A percentile compares a stretch with the other conserved stretches of the same genome.
Evolutionary conservation across 2,888 invertebrate species (phyloP).

Genomic region (Pammene aurita): DNA sequence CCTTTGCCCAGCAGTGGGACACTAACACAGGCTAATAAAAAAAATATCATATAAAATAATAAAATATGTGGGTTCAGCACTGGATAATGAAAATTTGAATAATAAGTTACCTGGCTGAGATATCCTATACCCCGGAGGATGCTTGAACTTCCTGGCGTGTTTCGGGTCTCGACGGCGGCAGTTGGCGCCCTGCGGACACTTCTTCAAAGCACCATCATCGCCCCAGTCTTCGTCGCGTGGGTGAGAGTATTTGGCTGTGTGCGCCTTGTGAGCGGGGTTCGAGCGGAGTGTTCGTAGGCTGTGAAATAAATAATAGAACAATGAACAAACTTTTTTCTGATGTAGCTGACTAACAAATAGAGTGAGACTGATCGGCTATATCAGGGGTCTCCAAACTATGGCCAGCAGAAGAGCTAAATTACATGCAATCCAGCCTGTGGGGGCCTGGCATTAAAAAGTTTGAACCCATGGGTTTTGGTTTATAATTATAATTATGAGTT

Average conservation of each 20-base stretch:
- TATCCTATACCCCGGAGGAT: constrained; percentile 59
- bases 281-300: constrained; percentile 68
- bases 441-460: too few relatives aligned
- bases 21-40: too few relatives aligned
- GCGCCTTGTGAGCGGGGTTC: constrained; percentile 82
- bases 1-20: too few relatives aligned
- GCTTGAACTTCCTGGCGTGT: constrained; percentile 81
- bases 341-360: too few relatives aligned
- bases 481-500: too few relatives aligned
- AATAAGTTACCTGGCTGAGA: neutral
- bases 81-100: neutral
- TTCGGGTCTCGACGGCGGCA: constrained; percentile 84
- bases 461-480: too few relatives aligned
- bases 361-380: too few relatives aligned
- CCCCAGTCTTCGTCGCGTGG: constrained; percentile 85
- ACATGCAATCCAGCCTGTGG: too few relatives aligned
- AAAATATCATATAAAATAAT: too few relatives aligned
- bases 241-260: constrained; percentile 80
- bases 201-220: constrained; percentile 64
- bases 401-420: too few relatives aligned
- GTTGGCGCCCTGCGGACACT: constrained; percentile 82
- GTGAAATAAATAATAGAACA: neutral
- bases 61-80: neutral
- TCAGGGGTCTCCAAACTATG: too few relatives aligned
- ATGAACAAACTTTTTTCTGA: neutral